Percentiles rank a stretch among this genome's conserved stretches.
Conservation (phyloP, 2,888 invertebrate genomes). For the Vesta saturnalis region DNA sequence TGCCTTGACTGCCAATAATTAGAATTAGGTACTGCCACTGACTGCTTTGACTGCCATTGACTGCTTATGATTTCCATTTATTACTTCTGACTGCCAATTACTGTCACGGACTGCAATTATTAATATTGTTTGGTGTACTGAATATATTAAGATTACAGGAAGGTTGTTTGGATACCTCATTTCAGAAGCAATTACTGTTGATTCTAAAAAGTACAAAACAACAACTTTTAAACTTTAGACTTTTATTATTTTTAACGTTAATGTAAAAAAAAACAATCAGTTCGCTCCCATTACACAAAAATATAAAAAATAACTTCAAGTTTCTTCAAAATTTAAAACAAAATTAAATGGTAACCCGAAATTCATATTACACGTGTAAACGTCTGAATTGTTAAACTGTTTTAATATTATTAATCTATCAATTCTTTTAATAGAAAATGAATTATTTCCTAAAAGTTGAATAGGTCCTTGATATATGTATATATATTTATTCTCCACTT, state of each 20-base stretch:
- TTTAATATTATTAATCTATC: neutral
- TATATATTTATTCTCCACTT: too few relatives aligned
- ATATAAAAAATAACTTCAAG: neutral
- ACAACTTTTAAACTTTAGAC: neutral
- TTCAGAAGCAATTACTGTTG: neutral
- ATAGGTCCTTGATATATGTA: neutral
- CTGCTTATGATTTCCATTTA: neutral
- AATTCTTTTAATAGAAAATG: conserved; percentile 1
- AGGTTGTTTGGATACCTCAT: too few relatives aligned
- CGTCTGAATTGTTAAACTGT: neutral
- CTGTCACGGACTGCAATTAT: neutral
- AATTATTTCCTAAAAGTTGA: neutral
- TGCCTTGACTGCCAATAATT: neutral
- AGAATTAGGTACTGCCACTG: conserved; percentile 5
- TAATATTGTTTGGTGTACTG: conserved; percentile 3
- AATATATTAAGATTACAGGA: neutral
- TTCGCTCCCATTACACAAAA: neutral
- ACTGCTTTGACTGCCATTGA: conserved; percentile 1
- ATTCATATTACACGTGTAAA: too few relatives aligned
- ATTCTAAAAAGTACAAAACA: conserved; percentile 1
- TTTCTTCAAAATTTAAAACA: too few relatives aligned
- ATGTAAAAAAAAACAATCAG: too few relatives aligned
- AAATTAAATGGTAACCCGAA: too few relatives aligned
- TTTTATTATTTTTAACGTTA: neutral
- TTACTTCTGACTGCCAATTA: conserved; percentile 2